Base-by-base conservation (phyloP, 2,797 vertebrate species). In the Cephalopachus bancanus region DNA sequence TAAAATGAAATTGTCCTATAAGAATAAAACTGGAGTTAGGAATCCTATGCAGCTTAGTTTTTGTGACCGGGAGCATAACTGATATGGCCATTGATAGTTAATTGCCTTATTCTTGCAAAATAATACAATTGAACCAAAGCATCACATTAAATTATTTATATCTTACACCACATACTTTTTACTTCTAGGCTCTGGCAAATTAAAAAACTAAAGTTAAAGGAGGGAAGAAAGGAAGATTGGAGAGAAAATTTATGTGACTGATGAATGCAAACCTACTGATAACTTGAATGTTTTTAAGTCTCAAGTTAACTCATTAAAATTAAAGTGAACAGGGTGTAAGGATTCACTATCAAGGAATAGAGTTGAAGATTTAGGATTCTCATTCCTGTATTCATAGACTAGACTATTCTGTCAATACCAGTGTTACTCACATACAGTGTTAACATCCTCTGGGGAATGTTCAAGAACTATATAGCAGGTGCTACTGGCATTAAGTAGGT, bases 1-100 rank as follows among this genome's bases (percentile, higher is more conserved):
- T 33, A 83, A 91, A 83, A 86, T 67, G 30, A 10, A 94, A 62
- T 71, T 92, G 9, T 59, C 71, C 20, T 96, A 69, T 33, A 76
- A 69, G 49, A 89, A 59, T 80, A 83, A 80, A 78, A 60, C 0
- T 60, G 69, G 16, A 93, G 55, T 91, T 51, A 44, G 28, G 62
- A 91, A 83, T 57, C 12, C 22, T 30, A 53, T 8, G 9, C 24
- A 16, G 67, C 30, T 86, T 60, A 33, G 10, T 49, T 89, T 96
- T 75, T 78, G 28, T 95, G 51, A 92, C 19, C 19, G 6, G 37
- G 20, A 15, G 49, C 10, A n/a, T 87, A 84, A 91, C 2, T 69
- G 44, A 57, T 76, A 78, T 33, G 24, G 20, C 51, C 65, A 72
- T 17, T 92, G 83, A 85, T 78, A 88, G 6, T 12, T 53, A 75